Evolutionary conservation across 2,797 vertebrate genomes (phyloP).

Genomic region (Catamblyrhynchus diadema): DNA sequence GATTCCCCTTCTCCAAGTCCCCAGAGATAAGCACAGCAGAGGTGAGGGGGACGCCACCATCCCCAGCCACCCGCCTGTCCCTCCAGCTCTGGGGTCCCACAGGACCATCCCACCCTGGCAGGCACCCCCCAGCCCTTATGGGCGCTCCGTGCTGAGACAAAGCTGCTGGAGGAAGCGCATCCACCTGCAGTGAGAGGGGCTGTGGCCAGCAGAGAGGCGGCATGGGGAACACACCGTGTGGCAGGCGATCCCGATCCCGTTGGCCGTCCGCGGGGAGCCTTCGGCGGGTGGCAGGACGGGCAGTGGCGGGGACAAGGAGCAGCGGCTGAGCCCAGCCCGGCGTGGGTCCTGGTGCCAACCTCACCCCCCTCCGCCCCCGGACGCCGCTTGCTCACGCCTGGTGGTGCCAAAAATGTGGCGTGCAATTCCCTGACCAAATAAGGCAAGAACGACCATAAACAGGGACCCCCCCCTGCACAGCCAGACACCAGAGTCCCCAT

Average conservation of each 20-base stretch:
- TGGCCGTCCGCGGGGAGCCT: not conserved
- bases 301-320: not conserved
- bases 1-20: not conserved
- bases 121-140: not conserved
- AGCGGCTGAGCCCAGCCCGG: not conserved
- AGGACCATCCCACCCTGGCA: not conserved
- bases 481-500: not conserved
- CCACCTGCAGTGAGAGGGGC: not conserved
- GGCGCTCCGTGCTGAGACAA: not conserved
- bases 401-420: conserved; percentile 65
- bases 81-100: not conserved
- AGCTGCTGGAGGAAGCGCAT: not conserved
- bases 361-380: conserved; percentile 10
- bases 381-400: not conserved
- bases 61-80: not conserved
- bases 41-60: not conserved
- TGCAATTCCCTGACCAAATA: conserved; percentile 84
- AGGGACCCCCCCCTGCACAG: conserved; percentile 26
- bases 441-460: conserved; percentile 78
- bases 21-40: not conserved
- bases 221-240: not conserved
- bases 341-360: not conserved
- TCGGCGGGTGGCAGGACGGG: not conserved
- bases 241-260: not conserved
- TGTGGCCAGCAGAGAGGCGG: not conserved